These are phyloP conservation scores for Aegithalos caudatus DNA, from an alignment of 2,113 vertebrate genomes.

Conservation along the genomic window DNA sequence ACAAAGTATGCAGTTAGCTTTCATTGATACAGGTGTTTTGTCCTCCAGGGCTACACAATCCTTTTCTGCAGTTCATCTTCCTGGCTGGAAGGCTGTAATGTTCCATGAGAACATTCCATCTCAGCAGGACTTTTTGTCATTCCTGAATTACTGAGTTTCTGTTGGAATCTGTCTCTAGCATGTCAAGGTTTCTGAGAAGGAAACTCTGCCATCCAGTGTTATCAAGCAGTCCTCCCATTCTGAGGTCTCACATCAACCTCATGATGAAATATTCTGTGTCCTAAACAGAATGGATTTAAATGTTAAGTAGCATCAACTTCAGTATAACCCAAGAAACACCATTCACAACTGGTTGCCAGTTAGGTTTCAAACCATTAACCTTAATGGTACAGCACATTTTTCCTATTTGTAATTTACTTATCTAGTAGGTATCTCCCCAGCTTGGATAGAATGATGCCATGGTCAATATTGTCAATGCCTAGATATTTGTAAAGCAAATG, in stretches of 20 bases:
- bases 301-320: neutral
- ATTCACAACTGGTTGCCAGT: neutral
- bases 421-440: neutral
- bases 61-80: neutral
- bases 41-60: neutral
- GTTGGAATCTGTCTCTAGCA: neutral
- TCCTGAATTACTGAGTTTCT: neutral
- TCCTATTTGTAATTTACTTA: neutral
- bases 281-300: neutral
- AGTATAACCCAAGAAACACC: neutral
- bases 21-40: neutral
- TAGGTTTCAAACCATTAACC: neutral
- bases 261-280: neutral
- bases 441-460: neutral
- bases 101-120: neutral
- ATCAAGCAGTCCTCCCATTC: neutral
- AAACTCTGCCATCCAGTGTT: neutral
- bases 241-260: neutral
- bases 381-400: neutral
- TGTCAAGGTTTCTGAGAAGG: neutral
- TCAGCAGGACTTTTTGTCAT: neutral
- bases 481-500: neutral
- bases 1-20: neutral
- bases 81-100: neutral
- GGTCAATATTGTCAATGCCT: neutral